phyloP scores from a whole-genome alignment of 2,113 vertebrate species.

The Amblyornis subalaris region DNA sequence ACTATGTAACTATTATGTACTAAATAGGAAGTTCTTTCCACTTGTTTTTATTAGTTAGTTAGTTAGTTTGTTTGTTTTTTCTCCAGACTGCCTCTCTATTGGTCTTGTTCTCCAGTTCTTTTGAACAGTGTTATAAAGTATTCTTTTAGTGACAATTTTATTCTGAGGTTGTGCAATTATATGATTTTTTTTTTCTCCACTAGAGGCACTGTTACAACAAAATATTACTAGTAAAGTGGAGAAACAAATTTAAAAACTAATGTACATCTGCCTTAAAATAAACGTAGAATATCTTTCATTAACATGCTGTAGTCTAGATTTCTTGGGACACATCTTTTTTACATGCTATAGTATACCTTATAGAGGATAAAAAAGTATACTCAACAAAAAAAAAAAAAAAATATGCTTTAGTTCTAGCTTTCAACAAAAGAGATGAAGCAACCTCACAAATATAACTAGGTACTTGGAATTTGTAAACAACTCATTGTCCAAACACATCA shows the following conservation, averaged over 20 bases:
- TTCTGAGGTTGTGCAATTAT: background rate
- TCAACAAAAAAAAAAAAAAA: background rate
- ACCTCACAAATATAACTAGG: background rate
- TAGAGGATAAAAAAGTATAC: background rate
- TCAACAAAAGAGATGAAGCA: background rate
- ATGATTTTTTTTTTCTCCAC: background rate
- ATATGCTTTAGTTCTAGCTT: background rate
- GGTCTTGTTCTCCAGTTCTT: background rate
- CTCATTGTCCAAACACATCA: background rate
- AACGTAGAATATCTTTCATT: background rate
- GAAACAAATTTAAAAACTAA: background rate
- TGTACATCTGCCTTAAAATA: background rate
- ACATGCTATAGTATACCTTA: background rate
- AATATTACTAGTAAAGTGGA: background rate
- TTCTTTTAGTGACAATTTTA: background rate
- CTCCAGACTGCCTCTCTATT: background rate
- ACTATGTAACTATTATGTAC: background rate
- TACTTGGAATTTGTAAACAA: background rate
- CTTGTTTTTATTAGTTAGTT: background rate
- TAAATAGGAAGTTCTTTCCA: background rate
- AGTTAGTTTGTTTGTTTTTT: no score
- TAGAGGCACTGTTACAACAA: background rate
- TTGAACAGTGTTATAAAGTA: background rate
- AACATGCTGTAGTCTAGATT: background rate
- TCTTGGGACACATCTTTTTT: background rate